These are phyloP conservation scores for Pseudochromis fuscus DNA, from an alignment of 2,797 vertebrate genomes.

Conservation along the genomic window DNA sequence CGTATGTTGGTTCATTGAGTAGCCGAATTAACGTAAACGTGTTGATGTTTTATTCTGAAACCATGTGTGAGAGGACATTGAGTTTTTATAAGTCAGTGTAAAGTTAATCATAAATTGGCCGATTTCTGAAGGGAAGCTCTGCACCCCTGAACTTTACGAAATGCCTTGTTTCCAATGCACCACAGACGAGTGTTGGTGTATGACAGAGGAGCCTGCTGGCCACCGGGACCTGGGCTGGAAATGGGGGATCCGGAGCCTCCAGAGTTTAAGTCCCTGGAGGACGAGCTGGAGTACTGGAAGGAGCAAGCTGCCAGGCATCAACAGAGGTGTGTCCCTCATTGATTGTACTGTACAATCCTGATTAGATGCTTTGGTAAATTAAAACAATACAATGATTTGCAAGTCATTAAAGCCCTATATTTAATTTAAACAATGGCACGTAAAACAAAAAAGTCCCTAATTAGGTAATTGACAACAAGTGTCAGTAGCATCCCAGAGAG, in stretches of 20 bases:
- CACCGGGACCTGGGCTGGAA: slow-evolving; percentile 21
- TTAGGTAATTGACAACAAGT: too few relatives aligned
- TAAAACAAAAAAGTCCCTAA: too few relatives aligned
- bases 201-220: not conserved
- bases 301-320: slow-evolving; percentile 87
- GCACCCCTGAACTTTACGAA: fast-evolving
- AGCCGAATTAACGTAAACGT: not conserved
- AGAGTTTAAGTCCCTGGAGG: slow-evolving; percentile 88
- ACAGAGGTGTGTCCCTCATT: slow-evolving; percentile 83
- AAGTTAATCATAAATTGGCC: fast-evolving
- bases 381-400: too few relatives aligned
- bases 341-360: not conserved
- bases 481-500: too few relatives aligned
- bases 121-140: not conserved
- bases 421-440: too few relatives aligned
- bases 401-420: too few relatives aligned
- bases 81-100: not conserved
- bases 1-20: fast-evolving
- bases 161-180: not conserved
- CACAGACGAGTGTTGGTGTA: not conserved
- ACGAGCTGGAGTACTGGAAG: slow-evolving; percentile 92
- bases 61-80: fast-evolving
- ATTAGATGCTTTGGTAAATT: too few relatives aligned
- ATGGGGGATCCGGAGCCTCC: slow-evolving; percentile 79
- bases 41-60: fast-evolving